phyloP scores from a whole-genome alignment of 2,113 vertebrate species.

The Mobula hypostoma region DNA sequence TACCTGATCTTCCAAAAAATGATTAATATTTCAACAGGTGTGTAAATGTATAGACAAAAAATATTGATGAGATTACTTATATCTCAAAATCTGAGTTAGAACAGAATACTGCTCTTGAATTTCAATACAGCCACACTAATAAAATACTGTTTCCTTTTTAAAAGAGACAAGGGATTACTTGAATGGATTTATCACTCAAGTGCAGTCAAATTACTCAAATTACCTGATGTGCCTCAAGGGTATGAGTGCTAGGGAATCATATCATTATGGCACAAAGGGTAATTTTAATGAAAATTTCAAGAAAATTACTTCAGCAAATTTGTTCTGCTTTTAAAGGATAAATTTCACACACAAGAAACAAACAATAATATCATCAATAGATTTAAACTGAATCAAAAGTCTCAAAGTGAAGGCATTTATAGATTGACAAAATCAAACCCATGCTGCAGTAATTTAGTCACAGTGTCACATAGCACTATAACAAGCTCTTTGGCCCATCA shows the following conservation, averaged over 20 bases:
- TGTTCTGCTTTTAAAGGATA: neutral
- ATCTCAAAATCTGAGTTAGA: neutral
- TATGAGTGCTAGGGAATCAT: neutral
- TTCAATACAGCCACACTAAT: neutral
- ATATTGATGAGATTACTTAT: neutral
- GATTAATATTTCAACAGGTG: neutral
- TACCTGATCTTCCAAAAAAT: too few species aligned
- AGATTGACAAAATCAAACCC: too few species aligned
- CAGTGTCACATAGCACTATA: too few species aligned
- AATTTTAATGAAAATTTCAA: neutral
- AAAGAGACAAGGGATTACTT: neutral
- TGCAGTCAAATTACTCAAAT: neutral
- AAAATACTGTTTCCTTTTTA: neutral
- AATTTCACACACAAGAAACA: neutral
- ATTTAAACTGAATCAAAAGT: too few species aligned
- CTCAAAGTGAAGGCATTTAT: too few species aligned
- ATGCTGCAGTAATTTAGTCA: too few species aligned
- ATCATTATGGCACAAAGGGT: too few species aligned
- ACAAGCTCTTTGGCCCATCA: too few species aligned
- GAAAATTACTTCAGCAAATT: neutral
- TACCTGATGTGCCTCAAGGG: neutral
- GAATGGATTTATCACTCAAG: neutral
- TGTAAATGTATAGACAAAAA: too few species aligned
- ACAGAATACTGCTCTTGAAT: neutral
- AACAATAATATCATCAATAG: too few species aligned